Conservation (phyloP, 2,797 vertebrate species). For the Falco concolor region DNA sequence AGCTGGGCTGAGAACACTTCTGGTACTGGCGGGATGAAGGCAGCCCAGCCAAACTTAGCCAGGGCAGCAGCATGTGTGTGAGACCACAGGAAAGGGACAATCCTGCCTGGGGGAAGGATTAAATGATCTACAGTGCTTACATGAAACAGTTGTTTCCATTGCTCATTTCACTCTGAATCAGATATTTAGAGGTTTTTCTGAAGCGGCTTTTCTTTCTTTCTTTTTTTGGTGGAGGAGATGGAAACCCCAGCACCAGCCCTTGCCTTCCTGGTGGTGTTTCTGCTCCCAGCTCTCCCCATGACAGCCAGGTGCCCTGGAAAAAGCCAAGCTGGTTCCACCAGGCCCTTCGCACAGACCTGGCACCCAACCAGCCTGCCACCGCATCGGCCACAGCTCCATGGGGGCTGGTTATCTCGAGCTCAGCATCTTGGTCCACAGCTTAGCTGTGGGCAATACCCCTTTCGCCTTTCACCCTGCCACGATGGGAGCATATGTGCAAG, state of each 20-base stretch:
- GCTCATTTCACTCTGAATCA: background rate
- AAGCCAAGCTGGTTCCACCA: background rate
- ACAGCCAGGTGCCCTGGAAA: background rate
- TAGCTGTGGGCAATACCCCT: background rate
- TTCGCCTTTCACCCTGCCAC: background rate
- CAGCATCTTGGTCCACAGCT: background rate
- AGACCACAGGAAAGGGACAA: background rate
- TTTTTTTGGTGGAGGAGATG: background rate
- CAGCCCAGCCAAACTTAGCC: accelerated
- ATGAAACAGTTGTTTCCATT: background rate
- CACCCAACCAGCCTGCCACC: background rate
- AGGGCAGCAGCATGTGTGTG: background rate
- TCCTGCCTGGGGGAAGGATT: background rate
- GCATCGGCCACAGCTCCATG: accelerated
- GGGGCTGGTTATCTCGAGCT: background rate
- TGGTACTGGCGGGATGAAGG: background rate
- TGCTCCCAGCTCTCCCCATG: background rate
- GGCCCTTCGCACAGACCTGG: background rate
- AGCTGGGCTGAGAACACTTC: background rate
- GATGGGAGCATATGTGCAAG: background rate
- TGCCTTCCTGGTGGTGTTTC: background rate
- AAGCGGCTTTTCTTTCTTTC: background rate
- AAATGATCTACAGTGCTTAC: background rate
- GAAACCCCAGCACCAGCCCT: background rate
- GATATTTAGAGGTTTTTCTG: background rate